Conservation (phyloP, 1,140 invertebrate species). For the Hestina assimilis region DNA sequence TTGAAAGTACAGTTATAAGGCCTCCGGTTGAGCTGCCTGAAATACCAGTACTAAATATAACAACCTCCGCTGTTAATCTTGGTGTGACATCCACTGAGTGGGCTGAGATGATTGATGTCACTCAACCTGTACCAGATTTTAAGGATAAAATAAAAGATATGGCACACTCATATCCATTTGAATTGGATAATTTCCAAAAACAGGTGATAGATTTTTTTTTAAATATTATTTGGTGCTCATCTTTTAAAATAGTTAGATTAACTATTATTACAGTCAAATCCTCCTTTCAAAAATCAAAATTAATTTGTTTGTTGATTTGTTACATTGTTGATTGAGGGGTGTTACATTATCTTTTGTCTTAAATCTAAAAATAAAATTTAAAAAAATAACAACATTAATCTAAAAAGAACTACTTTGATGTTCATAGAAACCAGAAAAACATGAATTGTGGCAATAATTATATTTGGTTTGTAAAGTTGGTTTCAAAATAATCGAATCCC, state of each 20-base stretch:
- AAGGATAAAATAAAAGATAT: constrained; percentile 90
- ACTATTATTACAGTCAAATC: not conserved
- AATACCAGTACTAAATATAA: constrained; percentile 60
- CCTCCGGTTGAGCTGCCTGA: constrained; percentile 65
- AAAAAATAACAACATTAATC: no score
- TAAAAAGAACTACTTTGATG: no score
- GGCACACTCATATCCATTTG: constrained; percentile 93
- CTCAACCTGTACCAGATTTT: constrained; percentile 89
- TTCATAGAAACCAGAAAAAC: no score
- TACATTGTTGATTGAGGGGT: no score
- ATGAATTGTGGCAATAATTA: no score
- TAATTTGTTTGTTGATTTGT: no score
- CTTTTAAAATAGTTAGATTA: not conserved
- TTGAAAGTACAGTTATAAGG: constrained; percentile 57
- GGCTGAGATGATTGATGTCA: constrained; percentile 92
- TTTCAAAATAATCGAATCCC: no score
- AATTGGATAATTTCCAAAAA: constrained; percentile 98
- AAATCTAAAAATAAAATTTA: no score
- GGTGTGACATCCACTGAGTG: constrained; percentile 82
- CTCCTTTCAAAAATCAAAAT: no score
- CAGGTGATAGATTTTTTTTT: constrained; percentile 69
- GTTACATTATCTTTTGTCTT: no score
- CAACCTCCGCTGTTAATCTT: constrained; percentile 37
- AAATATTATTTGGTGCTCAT: constrained; percentile 2
- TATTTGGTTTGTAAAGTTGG: no score